Evolutionary conservation across 2,888 invertebrate genomes (phyloP).

Genomic region (Eretmocerus hayati): DNA sequence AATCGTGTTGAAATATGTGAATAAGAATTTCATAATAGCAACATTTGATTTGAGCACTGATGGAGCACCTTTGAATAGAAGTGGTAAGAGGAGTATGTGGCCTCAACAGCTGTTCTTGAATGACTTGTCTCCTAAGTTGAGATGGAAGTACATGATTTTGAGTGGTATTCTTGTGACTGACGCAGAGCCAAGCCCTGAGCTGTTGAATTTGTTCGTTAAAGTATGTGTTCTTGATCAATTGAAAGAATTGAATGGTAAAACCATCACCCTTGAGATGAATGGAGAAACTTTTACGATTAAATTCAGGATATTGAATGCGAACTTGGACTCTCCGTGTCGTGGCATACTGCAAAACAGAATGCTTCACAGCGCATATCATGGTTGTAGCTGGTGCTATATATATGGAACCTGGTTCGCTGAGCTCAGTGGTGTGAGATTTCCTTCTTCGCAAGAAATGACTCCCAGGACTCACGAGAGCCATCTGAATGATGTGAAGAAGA

Average conservation of each 20-base stretch:
- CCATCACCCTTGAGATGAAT: neutral
- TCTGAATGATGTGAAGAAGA: too few relatives aligned
- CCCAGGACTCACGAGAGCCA: constrained; percentile 5
- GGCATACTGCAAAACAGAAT: constrained; percentile 13
- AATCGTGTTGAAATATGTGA: too few relatives aligned
- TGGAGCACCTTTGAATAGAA: neutral
- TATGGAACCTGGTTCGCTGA: constrained; percentile 2
- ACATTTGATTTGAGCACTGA: constrained; percentile 1
- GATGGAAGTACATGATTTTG: constrained; percentile 1
- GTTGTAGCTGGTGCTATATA: constrained; percentile 15
- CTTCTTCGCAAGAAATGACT: neutral
- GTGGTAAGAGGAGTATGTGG: constrained; percentile 2
- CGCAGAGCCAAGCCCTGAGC: neutral
- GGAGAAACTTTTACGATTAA: constrained; percentile 7
- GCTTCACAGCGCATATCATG: constrained; percentile 7
- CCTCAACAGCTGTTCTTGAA: neutral
- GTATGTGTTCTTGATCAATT: neutral
- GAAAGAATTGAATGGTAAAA: neutral
- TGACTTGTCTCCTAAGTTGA: neutral
- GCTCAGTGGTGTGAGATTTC: constrained; percentile 5
- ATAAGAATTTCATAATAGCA: too few relatives aligned
- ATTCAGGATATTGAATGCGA: constrained; percentile 1
- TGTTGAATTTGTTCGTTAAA: neutral
- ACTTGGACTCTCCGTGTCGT: neutral
- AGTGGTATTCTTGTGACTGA: neutral